Conservation (phyloP, 1,140 invertebrate genomes). For the Medauroidea extradentata region DNA sequence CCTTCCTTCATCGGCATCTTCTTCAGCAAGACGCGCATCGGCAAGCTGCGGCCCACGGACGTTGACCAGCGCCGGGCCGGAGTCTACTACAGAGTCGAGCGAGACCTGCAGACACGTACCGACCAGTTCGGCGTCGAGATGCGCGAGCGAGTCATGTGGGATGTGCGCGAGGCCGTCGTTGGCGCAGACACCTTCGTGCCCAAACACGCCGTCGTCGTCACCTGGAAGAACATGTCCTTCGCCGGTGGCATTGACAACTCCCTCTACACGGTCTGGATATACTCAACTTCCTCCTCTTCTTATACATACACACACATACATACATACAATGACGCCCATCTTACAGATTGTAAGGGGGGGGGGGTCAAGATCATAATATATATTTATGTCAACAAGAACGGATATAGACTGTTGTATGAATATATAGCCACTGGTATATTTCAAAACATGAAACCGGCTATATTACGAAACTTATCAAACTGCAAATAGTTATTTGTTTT, state of each 20-base stretch:
- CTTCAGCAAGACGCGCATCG: conserved; percentile 81
- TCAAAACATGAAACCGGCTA: no score
- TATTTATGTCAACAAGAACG: no score
- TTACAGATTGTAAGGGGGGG: no score
- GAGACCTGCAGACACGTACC: conserved; percentile 65
- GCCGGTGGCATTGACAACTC: conserved; percentile 80
- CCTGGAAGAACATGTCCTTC: conserved; percentile 95
- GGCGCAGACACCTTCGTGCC: conserved; percentile 85
- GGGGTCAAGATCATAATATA: no score
- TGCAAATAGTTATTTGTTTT: no score
- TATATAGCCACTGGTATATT: no score
- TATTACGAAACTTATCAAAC: no score
- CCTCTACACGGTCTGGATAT: conserved; percentile 59
- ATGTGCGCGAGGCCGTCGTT: conserved; percentile 85
- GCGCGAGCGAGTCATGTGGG: conserved; percentile 79
- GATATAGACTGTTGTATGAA: no score
- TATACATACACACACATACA: no score
- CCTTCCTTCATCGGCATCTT: conserved; percentile 92
- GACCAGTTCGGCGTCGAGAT: conserved; percentile 84
- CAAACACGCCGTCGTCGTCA: conserved; percentile 86
- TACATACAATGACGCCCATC: no score
- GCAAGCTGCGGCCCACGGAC: conserved; percentile 54
- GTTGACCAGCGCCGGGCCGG: conserved; percentile 57
- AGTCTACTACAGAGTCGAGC: conserved; percentile 50
- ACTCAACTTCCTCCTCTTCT: no score